phyloP scores from a whole-genome alignment of 2,888 invertebrate genomes.

The Cosmia trapezina region DNA sequence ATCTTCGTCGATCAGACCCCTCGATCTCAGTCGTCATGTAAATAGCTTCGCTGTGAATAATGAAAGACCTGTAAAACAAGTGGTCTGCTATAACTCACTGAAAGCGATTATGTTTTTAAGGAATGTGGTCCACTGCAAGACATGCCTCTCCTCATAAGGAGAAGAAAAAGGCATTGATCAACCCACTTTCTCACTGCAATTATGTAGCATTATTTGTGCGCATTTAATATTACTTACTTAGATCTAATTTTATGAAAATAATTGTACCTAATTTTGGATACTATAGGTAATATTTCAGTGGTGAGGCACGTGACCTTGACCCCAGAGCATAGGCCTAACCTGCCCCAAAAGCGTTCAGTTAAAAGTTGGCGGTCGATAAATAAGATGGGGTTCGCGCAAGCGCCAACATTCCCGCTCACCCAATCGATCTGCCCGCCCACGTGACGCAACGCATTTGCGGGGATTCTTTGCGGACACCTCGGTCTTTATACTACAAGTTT shows the following conservation, averaged over 20 bases:
- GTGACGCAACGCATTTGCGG: constrained; percentile 89
- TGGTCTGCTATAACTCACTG: constrained; percentile 3
- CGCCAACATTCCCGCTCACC: constrained; percentile 79
- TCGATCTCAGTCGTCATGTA: not conserved
- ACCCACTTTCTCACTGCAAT: not conserved
- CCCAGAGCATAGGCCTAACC: constrained; percentile 90
- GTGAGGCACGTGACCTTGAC: constrained; percentile 87
- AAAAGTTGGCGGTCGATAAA: constrained; percentile 88
- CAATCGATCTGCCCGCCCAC: constrained; percentile 88
- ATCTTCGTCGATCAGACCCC: not conserved
- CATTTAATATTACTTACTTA: not conserved
- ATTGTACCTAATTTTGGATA: constrained; percentile 37
- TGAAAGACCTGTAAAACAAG: constrained; percentile 8
- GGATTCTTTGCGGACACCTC: constrained; percentile 86
- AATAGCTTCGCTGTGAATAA: not conserved
- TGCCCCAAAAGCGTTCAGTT: constrained; percentile 89
- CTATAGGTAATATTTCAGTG: constrained; percentile 62
- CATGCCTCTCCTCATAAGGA: not conserved
- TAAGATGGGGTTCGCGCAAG: constrained; percentile 84
- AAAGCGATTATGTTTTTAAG: constrained; percentile 2
- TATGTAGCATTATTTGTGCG: not conserved
- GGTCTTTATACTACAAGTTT: constrained; percentile 69
- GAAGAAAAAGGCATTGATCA: not conserved
- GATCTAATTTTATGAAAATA: constrained; percentile 5
- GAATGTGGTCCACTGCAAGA: not conserved